Evolutionary conservation across 2,888 invertebrate genomes (phyloP).

Genomic region (Orchesellides sinensis): DNA sequence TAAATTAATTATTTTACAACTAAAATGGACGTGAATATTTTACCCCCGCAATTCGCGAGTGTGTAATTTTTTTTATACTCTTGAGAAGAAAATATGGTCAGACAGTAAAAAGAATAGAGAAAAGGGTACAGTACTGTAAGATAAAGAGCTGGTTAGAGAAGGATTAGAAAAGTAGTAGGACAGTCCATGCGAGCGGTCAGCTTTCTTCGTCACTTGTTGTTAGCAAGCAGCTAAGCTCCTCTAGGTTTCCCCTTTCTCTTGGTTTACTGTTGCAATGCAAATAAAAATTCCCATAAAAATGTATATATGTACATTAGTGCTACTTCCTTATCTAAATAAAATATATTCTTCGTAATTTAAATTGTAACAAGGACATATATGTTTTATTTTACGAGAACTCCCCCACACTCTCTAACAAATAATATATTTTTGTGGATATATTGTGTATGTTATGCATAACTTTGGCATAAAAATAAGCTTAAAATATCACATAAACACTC

Average conservation of each 20-base stretch:
- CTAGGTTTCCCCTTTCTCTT: conserved; percentile 48
- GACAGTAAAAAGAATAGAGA: background rate
- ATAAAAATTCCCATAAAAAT: conserved; percentile 29
- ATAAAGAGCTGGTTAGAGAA: background rate
- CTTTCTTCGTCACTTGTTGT: conserved; percentile 60
- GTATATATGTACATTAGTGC: background rate
- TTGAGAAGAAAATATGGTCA: too few relatives aligned
- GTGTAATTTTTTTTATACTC: too few relatives aligned
- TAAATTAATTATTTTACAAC: background rate
- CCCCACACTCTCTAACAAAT: conserved; percentile 3
- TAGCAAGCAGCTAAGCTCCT: conserved; percentile 66
- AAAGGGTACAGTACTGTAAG: background rate
- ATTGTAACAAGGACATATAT: background rate
- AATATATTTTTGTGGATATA: conserved; percentile 1
- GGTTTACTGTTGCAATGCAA: conserved; percentile 53
- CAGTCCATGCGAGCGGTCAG: conserved; percentile 58
- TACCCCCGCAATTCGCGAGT: too few relatives aligned
- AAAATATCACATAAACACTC: conserved; percentile 30
- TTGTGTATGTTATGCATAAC: background rate
- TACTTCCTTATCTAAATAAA: background rate
- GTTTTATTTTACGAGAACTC: background rate
- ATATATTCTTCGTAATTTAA: background rate
- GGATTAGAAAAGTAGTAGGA: conserved; percentile 1
- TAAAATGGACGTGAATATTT: background rate
- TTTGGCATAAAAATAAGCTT: conserved; percentile 31